phyloP scores from a whole-genome alignment of 2,888 invertebrate genomes.

The Helicoverpa assulta region DNA sequence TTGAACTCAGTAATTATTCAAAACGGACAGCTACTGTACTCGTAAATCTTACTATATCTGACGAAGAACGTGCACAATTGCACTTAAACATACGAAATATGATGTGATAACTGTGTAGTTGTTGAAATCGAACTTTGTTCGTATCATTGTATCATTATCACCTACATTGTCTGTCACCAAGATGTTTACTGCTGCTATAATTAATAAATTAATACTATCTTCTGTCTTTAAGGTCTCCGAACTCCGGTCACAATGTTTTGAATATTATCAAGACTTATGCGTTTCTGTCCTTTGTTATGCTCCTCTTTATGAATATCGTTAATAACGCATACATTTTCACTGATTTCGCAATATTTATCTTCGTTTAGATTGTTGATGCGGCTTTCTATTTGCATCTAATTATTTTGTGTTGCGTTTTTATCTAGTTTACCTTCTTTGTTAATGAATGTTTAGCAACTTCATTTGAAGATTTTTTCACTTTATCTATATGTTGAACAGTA shows the following conservation, averaged over 20 bases:
- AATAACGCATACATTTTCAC: conserved; percentile 35
- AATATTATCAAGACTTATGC: conserved; percentile 67
- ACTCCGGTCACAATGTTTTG: conserved; percentile 70
- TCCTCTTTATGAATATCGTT: conserved; percentile 42
- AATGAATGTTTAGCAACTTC: conserved; percentile 11
- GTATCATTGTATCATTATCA: conserved; percentile 58
- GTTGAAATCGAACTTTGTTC: conserved; percentile 67
- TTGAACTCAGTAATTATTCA: conserved; percentile 39
- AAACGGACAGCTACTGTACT: conserved; percentile 24
- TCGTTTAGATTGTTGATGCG: conserved; percentile 16
- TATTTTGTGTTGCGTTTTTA: conserved; percentile 6
- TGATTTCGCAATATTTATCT: conserved; percentile 31
- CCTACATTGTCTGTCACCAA: conserved; percentile 52
- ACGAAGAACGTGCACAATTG: conserved; percentile 22
- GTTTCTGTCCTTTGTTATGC: conserved; percentile 48
- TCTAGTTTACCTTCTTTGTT: conserved; percentile 21
- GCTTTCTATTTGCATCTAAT: conserved; percentile 12
- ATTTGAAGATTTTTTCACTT: conserved; percentile 21
- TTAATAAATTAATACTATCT: conserved; percentile 62
- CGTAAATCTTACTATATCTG: conserved; percentile 40
- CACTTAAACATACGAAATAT: conserved; percentile 48
- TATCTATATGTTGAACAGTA: conserved; percentile 8
- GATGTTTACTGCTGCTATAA: conserved; percentile 65
- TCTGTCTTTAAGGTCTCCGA: conserved; percentile 71
- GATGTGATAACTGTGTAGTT: conserved; percentile 58